phyloP scores from a whole-genome alignment of 2,888 invertebrate species.

The Peribatodes rhomboidaria region DNA sequence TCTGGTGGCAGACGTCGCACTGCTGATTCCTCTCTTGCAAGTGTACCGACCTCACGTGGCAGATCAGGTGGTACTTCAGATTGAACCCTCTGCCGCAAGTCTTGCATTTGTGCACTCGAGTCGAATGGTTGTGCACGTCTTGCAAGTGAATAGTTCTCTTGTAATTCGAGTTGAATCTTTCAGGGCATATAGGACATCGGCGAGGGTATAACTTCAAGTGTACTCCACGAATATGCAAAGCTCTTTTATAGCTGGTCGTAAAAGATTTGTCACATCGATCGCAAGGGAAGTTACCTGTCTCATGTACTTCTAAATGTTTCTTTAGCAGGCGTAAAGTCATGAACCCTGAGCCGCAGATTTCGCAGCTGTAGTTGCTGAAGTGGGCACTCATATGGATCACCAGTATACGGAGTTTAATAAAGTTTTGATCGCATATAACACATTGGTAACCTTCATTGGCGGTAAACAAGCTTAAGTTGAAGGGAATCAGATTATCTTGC shows the following conservation, averaged over 20 bases:
- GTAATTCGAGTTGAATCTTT: conserved; percentile 80
- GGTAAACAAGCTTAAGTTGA: conserved; percentile 62
- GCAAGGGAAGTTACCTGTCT: conserved; percentile 77
- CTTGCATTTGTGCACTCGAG: conserved; percentile 79
- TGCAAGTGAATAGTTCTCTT: conserved; percentile 80
- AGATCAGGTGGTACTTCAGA: conserved; percentile 77
- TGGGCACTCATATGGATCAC: conserved; percentile 83
- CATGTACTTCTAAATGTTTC: conserved; percentile 80
- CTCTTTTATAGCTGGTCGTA: conserved; percentile 74
- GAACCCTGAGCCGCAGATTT: conserved; percentile 79
- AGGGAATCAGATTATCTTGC: conserved; percentile 80
- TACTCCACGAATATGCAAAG: conserved; percentile 75
- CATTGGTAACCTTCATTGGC: conserved; percentile 69
- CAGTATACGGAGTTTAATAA: conserved; percentile 76
- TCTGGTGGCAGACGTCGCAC: conserved; percentile 83
- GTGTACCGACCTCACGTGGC: conserved; percentile 79
- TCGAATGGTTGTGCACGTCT: conserved; percentile 79
- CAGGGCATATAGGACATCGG: conserved; percentile 79
- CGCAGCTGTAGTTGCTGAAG: conserved; percentile 81
- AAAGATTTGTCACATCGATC: conserved; percentile 77
- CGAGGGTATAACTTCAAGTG: conserved; percentile 77
- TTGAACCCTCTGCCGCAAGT: conserved; percentile 79
- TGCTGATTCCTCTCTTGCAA: conserved; percentile 82
- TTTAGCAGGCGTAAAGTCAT: conserved; percentile 78
- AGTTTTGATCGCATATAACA: conserved; percentile 72